Conservation (phyloP, 2,888 invertebrate genomes). For the Leucophenga montana region DNA sequence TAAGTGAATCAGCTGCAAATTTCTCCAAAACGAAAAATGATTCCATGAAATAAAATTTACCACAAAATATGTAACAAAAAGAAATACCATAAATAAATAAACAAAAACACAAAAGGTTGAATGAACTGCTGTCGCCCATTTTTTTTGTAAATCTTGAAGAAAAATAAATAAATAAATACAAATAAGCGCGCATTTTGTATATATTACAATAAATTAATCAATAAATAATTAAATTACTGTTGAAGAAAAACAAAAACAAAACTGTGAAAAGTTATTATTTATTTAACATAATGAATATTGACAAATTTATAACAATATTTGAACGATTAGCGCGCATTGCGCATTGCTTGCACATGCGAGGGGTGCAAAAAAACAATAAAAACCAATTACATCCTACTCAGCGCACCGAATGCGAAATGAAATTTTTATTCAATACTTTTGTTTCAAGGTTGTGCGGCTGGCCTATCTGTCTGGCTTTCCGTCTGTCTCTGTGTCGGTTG, state of each 20-base stretch:
- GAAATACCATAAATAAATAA: background rate
- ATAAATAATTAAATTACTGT: background rate
- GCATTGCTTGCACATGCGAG: background rate
- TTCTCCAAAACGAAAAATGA: too few relatives aligned
- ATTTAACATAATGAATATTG: conserved; percentile 41
- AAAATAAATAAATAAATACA: too few relatives aligned
- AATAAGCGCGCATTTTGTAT: conserved; percentile 10
- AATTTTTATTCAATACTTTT: conserved; percentile 54
- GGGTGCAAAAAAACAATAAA: conserved; percentile 42
- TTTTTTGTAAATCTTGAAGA: conserved; percentile 16
- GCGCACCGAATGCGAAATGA: conserved; percentile 27
- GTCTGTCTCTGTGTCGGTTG: too few relatives aligned
- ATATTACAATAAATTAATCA: background rate
- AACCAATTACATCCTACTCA: conserved; percentile 61
- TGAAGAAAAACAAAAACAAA: conserved; percentile 29
- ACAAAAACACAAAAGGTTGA: background rate
- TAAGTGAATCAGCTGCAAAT: too few relatives aligned
- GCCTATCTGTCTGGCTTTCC: background rate
- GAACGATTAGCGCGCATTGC: conserved; percentile 36
- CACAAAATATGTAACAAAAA: background rate
- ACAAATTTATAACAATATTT: conserved; percentile 46
- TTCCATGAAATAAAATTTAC: background rate
- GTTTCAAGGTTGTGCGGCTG: conserved; percentile 51
- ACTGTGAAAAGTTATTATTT: background rate
- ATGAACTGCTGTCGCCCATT: conserved; percentile 7